Percentiles rank a stretch among this genome's conserved stretches.
These are phyloP conservation scores for Sitophilus oryzae DNA, from an alignment of 1,140 invertebrate species.

Conservation along the genomic window DNA sequence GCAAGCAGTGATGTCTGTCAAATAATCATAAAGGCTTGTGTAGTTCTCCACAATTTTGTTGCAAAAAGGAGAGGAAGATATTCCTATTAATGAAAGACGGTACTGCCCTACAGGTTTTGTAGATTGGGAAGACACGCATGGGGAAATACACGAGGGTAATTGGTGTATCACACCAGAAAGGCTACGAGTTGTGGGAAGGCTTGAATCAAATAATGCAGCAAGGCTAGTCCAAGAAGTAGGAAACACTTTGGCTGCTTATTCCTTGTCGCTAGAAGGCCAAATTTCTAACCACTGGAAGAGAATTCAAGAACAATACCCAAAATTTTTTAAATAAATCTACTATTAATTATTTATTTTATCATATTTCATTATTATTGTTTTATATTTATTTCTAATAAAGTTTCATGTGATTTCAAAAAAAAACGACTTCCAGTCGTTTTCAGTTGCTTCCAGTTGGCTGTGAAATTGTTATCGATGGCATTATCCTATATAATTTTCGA, in stretches of 20 bases:
- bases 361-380: too few species aligned
- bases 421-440: too few species aligned
- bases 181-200: background rate
- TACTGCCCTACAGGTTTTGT: too few species aligned
- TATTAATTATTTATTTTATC: too few species aligned
- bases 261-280: background rate
- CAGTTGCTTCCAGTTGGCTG: too few species aligned
- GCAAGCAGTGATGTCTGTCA: conserved; percentile 21
- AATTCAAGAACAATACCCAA: too few species aligned
- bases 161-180: background rate
- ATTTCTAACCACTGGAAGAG: background rate
- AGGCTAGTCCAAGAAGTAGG: background rate
- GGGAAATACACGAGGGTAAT: background rate
- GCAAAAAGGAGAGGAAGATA: conserved; percentile 30
- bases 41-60: conserved; percentile 39
- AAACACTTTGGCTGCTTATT: background rate
- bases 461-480: too few species aligned
- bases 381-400: too few species aligned
- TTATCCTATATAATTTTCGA: too few species aligned
- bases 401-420: too few species aligned
- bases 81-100: conserved; percentile 27
- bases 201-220: background rate
- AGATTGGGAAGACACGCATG: background rate
- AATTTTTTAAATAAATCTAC: too few species aligned
- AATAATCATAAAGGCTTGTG: conserved; percentile 33